These are phyloP conservation scores for Operophtera brumata DNA, from an alignment of 2,888 invertebrate genomes.

Conservation along the genomic window DNA sequence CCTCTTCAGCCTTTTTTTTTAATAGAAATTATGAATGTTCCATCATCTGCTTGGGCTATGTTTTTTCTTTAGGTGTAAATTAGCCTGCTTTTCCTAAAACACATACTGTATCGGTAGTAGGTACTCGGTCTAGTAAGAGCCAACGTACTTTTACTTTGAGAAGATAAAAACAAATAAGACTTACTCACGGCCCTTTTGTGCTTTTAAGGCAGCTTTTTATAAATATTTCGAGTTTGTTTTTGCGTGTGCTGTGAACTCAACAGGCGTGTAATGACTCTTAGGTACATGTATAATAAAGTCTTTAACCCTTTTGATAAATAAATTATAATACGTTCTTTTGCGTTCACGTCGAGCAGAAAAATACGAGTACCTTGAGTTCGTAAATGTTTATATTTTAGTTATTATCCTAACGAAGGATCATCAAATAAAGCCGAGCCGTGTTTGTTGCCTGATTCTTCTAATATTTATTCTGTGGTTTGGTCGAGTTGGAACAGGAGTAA, in stretches of 20 bases:
- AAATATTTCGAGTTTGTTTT: slow-evolving; percentile 57
- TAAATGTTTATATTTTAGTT: slow-evolving; percentile 40
- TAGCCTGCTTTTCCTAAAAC: no score
- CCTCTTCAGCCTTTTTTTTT: neutral
- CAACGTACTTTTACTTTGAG: no score
- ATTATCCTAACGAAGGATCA: neutral
- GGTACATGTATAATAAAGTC: slow-evolving; percentile 63
- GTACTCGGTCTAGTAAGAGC: no score
- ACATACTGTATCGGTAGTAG: no score
- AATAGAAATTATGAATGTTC: neutral
- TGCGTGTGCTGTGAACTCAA: slow-evolving; percentile 68
- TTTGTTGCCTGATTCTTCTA: no score
- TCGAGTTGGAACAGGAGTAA: no score
- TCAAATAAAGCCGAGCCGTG: no score
- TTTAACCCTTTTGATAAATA: slow-evolving; percentile 61
- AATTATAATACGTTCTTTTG: slow-evolving; percentile 69
- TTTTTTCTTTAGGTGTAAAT: neutral
- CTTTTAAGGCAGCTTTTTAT: slow-evolving; percentile 32
- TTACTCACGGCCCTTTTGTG: slow-evolving; percentile 12
- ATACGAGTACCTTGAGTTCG: slow-evolving; percentile 59
- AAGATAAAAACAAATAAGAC: neutral
- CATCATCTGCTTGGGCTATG: neutral
- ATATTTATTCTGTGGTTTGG: no score
- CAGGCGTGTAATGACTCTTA: slow-evolving; percentile 69
- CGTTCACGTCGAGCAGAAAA: slow-evolving; percentile 60